Conservation (phyloP, 2,888 invertebrate genomes). For the Urechis unicinctus region DNA sequence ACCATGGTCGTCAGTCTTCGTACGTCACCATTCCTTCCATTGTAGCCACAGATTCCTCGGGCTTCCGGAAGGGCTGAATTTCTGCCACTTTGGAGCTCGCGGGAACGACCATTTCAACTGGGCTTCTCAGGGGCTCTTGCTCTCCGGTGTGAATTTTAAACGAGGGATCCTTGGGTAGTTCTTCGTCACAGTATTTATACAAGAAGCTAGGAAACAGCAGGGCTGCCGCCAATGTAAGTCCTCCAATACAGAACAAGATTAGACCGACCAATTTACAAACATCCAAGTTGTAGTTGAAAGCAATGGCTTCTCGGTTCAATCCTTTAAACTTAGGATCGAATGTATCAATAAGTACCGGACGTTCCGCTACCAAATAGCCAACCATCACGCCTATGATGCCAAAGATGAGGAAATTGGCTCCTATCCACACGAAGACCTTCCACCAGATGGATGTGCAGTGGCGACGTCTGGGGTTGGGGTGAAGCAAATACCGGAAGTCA, state of each 20-base stretch:
- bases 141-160: constrained; percentile 34
- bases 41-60: constrained; percentile 30
- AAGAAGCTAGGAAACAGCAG: constrained; percentile 53
- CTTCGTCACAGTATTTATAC: constrained; percentile 50
- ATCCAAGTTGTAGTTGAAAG: constrained; percentile 53
- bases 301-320: constrained; percentile 48
- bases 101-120: constrained; percentile 44
- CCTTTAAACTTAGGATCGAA: constrained; percentile 38
- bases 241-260: constrained; percentile 53
- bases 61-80: constrained; percentile 44
- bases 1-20: background rate
- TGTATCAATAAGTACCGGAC: constrained; percentile 43
- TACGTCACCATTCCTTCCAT: constrained; percentile 24
- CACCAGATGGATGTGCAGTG: constrained; percentile 30
- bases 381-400: constrained; percentile 53
- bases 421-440: constrained; percentile 48
- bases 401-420: constrained; percentile 52
- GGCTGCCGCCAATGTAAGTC: constrained; percentile 51
- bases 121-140: constrained; percentile 27
- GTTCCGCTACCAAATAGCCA: constrained; percentile 53
- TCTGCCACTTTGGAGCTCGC: constrained; percentile 39
- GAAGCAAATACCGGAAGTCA: constrained; percentile 41
- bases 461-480: constrained; percentile 30
- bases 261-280: constrained; percentile 53
- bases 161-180: constrained; percentile 17